A percentile compares a stretch with the other conserved stretches of the same genome.
Evolutionary conservation across 2,113 vertebrate genomes (phyloP).

Genomic region (Elephas maximus): DNA sequence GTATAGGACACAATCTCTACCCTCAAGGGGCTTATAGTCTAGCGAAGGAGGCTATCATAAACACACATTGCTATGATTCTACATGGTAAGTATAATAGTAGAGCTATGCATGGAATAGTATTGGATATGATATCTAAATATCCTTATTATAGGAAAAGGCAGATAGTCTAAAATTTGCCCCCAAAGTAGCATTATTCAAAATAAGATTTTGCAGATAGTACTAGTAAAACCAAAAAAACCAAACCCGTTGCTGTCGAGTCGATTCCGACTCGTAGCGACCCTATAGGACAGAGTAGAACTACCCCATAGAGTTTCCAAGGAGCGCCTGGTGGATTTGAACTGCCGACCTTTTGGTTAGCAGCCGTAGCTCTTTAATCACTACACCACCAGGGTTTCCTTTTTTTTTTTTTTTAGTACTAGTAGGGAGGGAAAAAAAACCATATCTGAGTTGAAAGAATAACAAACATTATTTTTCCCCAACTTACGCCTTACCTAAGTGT

Average conservation of each 20-base stretch:
- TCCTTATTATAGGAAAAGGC: neutral
- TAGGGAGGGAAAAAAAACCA: neutral
- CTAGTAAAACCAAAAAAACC: no score
- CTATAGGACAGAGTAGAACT: no score
- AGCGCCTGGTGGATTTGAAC: no score
- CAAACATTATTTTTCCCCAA: neutral
- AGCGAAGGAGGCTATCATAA: neutral
- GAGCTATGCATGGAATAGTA: neutral
- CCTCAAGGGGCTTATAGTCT: neutral
- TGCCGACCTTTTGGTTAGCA: no score
- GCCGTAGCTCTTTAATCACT: no score
- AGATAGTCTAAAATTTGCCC: neutral
- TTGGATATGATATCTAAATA: neutral
- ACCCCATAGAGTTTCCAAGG: no score
- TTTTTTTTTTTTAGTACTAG: no score
- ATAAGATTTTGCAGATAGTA: constrained; percentile 12
- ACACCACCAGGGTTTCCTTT: no score
- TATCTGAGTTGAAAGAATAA: constrained; percentile 42
- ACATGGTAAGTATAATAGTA: neutral
- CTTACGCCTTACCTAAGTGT: neutral
- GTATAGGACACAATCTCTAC: neutral
- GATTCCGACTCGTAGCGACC: no score
- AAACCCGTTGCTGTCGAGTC: no score
- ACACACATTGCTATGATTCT: neutral
- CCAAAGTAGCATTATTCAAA: neutral